These are phyloP conservation scores for Patella ulyssiponensis DNA, from an alignment of 2,888 invertebrate species.

Conservation along the genomic window DNA sequence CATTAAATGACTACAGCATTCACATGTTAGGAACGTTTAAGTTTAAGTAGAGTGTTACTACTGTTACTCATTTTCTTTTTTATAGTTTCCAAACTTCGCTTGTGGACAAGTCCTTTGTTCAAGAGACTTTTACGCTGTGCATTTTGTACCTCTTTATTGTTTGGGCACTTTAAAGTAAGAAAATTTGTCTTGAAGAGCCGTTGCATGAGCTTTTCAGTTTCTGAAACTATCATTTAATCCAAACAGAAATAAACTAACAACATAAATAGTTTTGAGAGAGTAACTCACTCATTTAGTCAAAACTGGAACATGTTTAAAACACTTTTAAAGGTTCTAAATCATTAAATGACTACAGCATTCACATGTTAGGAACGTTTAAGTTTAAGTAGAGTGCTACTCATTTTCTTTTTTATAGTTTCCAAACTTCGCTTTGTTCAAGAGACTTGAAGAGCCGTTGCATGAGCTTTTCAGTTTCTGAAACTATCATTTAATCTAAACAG, in stretches of 20 bases:
- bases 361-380: too few species aligned
- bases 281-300: too few species aligned
- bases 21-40: too few species aligned
- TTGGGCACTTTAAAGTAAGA: constrained; percentile 19
- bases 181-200: constrained; percentile 24
- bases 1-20: too few species aligned
- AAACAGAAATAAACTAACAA: too few species aligned
- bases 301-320: too few species aligned
- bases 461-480: too few species aligned
- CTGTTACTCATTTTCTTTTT: constrained; percentile 31
- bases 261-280: too few species aligned
- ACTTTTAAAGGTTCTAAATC: too few species aligned
- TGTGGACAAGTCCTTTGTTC: constrained; percentile 20
- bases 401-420: constrained; percentile 31
- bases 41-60: constrained; percentile 27
- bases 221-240: too few species aligned
- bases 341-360: too few species aligned
- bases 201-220: neutral
- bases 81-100: constrained; percentile 28
- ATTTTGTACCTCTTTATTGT: constrained; percentile 14
- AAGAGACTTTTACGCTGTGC: constrained; percentile 18
- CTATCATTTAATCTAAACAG: too few species aligned
- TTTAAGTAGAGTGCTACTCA: constrained; percentile 27
- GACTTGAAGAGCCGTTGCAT: constrained; percentile 21
- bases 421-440: constrained; percentile 22